Conservation (phyloP, 2,113 vertebrate genomes). For the Chaetodon trifascialis region DNA sequence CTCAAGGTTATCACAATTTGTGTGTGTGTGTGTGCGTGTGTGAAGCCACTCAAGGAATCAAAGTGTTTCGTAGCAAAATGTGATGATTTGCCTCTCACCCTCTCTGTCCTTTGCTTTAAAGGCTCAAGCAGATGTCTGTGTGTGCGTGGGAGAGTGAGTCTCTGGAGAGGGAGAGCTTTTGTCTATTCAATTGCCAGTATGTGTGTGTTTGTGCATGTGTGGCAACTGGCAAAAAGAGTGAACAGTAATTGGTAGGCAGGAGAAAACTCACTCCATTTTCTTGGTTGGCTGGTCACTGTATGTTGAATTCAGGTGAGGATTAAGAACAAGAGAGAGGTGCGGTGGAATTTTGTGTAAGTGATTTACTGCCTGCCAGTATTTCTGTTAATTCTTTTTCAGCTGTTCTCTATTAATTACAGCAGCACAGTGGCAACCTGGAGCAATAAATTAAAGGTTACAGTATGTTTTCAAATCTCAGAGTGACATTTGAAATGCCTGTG, state of each 20-base stretch:
- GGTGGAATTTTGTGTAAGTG: constrained; percentile 24
- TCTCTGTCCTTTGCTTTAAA: constrained; percentile 34
- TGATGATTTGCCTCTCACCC: constrained; percentile 38
- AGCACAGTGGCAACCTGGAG: not conserved
- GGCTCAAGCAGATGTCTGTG: constrained; percentile 2
- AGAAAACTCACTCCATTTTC: constrained; percentile 60
- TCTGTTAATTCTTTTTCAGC: not conserved
- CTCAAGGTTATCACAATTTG: constrained; percentile 52
- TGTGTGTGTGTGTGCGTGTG: not conserved
- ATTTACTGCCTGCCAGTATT: constrained; percentile 37
- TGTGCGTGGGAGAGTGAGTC: not conserved
- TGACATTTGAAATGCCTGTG: constrained; percentile 18
- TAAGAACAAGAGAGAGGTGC: constrained; percentile 28
- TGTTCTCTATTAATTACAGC: constrained; percentile 47
- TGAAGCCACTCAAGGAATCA: constrained; percentile 33
- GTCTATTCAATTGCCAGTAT: constrained; percentile 12
- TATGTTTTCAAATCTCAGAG: constrained; percentile 19
- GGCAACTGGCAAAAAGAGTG: constrained; percentile 21
- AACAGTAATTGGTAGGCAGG: constrained; percentile 60
- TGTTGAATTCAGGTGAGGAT: constrained; percentile 61
- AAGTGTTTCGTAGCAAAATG: constrained; percentile 19
- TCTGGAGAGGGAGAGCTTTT: constrained; percentile 28
- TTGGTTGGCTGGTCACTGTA: constrained; percentile 61
- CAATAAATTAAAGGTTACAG: constrained; percentile 34
- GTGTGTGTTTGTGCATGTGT: constrained; percentile 23